A percentile compares a stretch with the other conserved stretches of the same genome.
Conservation (phyloP, 2,888 invertebrate species). For the Epinotia brunnichana region DNA sequence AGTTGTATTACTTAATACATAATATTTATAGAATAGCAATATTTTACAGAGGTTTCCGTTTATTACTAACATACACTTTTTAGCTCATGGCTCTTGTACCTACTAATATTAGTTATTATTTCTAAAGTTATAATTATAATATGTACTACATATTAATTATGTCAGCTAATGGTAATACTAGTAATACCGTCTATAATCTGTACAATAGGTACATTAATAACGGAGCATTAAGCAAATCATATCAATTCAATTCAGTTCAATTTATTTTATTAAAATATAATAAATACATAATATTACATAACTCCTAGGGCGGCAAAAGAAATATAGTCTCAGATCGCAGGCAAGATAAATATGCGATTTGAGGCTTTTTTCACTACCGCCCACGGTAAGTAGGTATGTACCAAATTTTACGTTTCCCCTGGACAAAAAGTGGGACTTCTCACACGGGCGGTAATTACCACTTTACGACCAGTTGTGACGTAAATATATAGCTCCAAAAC, state of each 20-base stretch:
- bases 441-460: no score
- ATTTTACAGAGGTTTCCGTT: constrained; percentile 65
- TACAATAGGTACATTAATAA: constrained; percentile 36
- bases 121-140: constrained; percentile 36
- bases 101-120: constrained; percentile 48
- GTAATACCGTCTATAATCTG: neutral
- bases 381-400: no score
- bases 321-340: no score
- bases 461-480: no score
- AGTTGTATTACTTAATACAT: constrained; percentile 38
- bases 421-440: no score
- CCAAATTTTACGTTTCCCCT: no score
- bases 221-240: neutral
- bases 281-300: no score
- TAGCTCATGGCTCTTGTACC: constrained; percentile 62
- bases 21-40: constrained; percentile 52
- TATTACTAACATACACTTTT: constrained; percentile 79
- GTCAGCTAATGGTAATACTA: neutral
- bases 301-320: no score
- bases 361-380: no score
- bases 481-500: neutral
- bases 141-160: constrained; percentile 31
- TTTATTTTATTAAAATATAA: neutral
- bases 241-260: no score
- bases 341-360: no score